Evolutionary conservation across 2,888 invertebrate species (phyloP).

Genomic region (Papilio protenor): DNA sequence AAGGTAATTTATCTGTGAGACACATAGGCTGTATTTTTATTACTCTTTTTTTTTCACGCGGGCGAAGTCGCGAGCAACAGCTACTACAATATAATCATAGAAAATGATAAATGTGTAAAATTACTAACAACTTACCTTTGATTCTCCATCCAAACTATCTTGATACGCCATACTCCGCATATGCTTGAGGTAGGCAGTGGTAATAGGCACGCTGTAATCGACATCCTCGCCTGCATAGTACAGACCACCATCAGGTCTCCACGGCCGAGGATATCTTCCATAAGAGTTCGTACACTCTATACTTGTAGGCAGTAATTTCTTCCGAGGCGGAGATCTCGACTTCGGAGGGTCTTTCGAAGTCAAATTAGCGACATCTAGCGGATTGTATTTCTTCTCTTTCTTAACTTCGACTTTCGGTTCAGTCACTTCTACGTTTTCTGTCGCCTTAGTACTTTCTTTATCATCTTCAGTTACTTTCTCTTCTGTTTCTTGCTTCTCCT

Average conservation of each 20-base stretch:
- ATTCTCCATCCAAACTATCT: conserved; percentile 68
- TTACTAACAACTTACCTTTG: conserved; percentile 65
- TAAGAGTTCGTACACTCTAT: conserved; percentile 69
- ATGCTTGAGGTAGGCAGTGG: conserved; percentile 94
- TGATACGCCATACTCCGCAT: conserved; percentile 88
- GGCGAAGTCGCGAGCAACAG: too few species aligned
- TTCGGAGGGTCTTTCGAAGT: conserved; percentile 86
- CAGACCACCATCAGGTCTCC: conserved; percentile 81
- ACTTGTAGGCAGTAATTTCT: conserved; percentile 74
- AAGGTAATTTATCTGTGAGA: too few species aligned
- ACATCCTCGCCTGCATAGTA: conserved; percentile 82
- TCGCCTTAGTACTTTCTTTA: conserved; percentile 61
- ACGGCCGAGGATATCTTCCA: conserved; percentile 84
- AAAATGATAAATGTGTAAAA: too few species aligned
- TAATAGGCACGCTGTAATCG: conserved; percentile 94
- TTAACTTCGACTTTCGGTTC: conserved; percentile 70
- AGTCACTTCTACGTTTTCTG: conserved; percentile 63
- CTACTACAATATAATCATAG: too few species aligned
- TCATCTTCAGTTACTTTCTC: conserved; percentile 53
- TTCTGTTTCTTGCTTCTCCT: conserved; percentile 57
- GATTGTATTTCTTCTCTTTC: conserved; percentile 82
- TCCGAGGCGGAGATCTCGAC: conserved; percentile 77
- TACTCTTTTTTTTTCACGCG: too few species aligned
- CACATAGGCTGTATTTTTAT: too few species aligned
- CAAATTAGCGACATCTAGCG: conserved; percentile 86